Evolutionary conservation across 1,140 invertebrate genomes (phyloP), one percentile per base, ranked within the genome.

Genomic region (Anoplophora glabripennis): DNA sequence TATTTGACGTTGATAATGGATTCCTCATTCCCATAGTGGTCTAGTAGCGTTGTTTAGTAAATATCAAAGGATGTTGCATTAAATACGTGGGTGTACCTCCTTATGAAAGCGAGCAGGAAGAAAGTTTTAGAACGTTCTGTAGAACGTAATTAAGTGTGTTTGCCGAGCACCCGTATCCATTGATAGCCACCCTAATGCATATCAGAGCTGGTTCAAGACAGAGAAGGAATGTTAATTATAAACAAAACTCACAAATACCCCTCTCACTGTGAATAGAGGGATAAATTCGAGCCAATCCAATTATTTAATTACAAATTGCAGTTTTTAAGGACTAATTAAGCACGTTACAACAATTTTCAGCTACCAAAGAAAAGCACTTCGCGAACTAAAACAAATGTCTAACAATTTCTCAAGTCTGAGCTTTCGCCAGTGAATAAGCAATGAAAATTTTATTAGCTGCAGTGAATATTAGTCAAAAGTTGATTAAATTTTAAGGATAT

Each of bases 241-340:
- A 59, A 59, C 57, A 59, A 59, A 53, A 52, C 42, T 59, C 57
- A 53, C 34, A 53, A 47, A 34, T 47, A 53, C 44, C 42, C 57
- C 38, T 52, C 57, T 52, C 49, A n/a, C 44, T 57, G 57, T 51
- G 57, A 61, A 56, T 61, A 53, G 47, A 61, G 54, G 40, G 57
- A 63, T 55, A 54, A 63, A 63, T 54, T 63, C 51, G 33, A 38
- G 42, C 51, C 56, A 63, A 63, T 63, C 53, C 53, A 63, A 63
- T 63, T 63, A 63, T 63, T 63, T 59, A 63, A 63, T 59, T 63
- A 63, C 61, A 63, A 63, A 63, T 63, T 63, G 56, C 61, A 63
- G 61, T 63, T 63, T 63, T 63, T 63, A 59, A 56, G 53, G 48
- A 61, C 57, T 57, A 64, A 64, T 64, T 64, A 64, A 57, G 62